Evolutionary conservation across 2,888 invertebrate genomes (phyloP).

Genomic region (Gari tellinella): DNA sequence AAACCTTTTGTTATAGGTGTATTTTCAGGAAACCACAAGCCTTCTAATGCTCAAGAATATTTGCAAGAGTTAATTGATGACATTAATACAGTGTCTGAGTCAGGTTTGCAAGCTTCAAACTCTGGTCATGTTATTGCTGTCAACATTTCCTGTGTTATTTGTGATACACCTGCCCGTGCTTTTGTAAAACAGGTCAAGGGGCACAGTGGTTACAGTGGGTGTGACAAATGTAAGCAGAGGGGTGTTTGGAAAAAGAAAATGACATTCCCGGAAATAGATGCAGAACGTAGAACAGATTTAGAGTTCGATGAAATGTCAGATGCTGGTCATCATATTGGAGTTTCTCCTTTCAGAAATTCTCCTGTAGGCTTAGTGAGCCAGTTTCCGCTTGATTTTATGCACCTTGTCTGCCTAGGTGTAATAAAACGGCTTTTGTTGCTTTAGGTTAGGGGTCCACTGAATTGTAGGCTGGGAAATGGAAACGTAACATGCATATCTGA

Average conservation of each 20-base stretch:
- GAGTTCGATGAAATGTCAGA: conserved; percentile 43
- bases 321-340: conserved; percentile 57
- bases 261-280: conserved; percentile 56
- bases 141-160: conserved; percentile 25
- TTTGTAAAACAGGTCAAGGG: conserved; percentile 25
- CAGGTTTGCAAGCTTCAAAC: neutral
- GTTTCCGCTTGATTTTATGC: conserved; percentile 78
- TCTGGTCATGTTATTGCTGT: neutral
- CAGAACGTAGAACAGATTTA: conserved; percentile 48
- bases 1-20: conserved; percentile 31
- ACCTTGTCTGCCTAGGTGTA: conserved; percentile 75
- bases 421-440: conserved; percentile 66
- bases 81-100: neutral
- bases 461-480: too few relatives aligned
- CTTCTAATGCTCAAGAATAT: conserved; percentile 5
- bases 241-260: conserved; percentile 12
- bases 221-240: conserved; percentile 25
- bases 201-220: conserved; percentile 26
- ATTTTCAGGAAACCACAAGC: conserved; percentile 22
- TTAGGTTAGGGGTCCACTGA: neutral
- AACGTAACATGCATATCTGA: neutral
- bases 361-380: conserved; percentile 65
- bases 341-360: conserved; percentile 40
- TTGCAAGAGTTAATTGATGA: conserved; percentile 20
- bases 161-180: conserved; percentile 30